Evolutionary conservation across 2,888 invertebrate genomes (phyloP), one percentile per base, ranked within the genome.

Genomic region (Ectemnius cavifrons): DNA sequence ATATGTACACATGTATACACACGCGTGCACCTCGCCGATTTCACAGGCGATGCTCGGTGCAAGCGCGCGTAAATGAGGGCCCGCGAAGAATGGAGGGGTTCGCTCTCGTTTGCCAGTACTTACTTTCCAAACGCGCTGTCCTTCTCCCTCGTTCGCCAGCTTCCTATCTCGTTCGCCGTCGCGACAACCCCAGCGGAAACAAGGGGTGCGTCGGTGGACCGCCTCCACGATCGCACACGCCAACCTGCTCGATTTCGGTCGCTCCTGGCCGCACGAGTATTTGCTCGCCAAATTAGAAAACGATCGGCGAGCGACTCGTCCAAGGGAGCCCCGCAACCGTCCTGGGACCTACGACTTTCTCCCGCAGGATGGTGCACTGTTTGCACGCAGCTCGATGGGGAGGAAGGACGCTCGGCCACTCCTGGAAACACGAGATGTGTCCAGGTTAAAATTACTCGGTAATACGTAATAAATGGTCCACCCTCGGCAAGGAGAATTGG

Each of bases 231-330:
- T 78, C 74, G 75, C 75, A 47, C 75, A 57, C 62, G 73, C 75
- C 68, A 74, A 82, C 75, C 80, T 82, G 77, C 77, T 80, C 83
- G 78, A 66, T 79, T 79, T 73, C 79, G 73, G 65, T 49, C 70
- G 61, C 65, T 73, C 74, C 80, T 47, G 47, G 64, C 74, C 77
- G 74, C 73, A 77, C 85, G 83, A 85, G 88, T 88, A 89, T 89
- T 89, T 89, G 86, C 87, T 85, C 87, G 86, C 80, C 89, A 89
- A 89, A 89, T 89, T 89, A 89, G 89, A 89, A 89, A 89, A 88
- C 89, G 89, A 89, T 89, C 89, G 89, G 84, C 88, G 86, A 86
- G 84, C 87, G 84, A 84, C 85, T 85, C 78, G 81, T 76, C 78
- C 77, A 80, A 83, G 86, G 83, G 83, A 74, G 67, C 37, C 61